Conservation (phyloP, 2,888 invertebrate genomes). For the Nomada fucata region DNA sequence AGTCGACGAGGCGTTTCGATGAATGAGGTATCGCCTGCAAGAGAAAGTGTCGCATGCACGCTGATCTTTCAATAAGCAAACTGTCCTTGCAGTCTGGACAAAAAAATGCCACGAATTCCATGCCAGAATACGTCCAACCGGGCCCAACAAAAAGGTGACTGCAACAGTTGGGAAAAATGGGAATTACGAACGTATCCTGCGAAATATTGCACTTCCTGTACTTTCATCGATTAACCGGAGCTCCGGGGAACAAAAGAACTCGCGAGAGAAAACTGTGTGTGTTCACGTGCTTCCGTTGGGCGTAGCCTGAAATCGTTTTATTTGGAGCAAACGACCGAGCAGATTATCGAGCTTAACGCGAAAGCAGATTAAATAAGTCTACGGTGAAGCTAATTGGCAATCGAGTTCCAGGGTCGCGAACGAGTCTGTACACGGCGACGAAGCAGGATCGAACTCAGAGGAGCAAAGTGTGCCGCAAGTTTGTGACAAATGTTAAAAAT, state of each 20-base stretch:
- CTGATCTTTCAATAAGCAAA: slow-evolving; percentile 15
- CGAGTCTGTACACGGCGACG: too few relatives aligned
- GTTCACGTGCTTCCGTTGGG: background rate
- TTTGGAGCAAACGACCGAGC: background rate
- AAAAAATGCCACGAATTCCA: slow-evolving; percentile 2
- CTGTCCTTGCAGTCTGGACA: background rate
- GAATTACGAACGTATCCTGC: too few relatives aligned
- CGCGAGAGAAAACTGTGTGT: too few relatives aligned
- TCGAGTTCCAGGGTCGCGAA: background rate
- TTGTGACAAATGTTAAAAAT: too few relatives aligned
- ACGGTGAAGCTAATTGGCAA: background rate
- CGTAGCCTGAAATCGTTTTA: background rate
- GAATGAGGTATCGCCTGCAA: slow-evolving; percentile 24
- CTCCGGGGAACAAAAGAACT: too few relatives aligned
- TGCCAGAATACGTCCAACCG: background rate
- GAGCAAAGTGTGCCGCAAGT: too few relatives aligned
- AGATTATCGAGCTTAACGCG: background rate
- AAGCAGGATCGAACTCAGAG: too few relatives aligned
- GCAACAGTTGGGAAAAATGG: too few relatives aligned
- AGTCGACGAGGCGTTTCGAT: slow-evolving; percentile 22
- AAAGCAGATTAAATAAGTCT: background rate
- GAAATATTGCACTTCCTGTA: too few relatives aligned
- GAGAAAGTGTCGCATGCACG: slow-evolving; percentile 27
- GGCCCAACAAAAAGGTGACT: background rate
- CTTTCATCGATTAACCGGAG: too few relatives aligned